phyloP scores from a whole-genome alignment of 2,797 vertebrate species.

The Channallabes apus region DNA sequence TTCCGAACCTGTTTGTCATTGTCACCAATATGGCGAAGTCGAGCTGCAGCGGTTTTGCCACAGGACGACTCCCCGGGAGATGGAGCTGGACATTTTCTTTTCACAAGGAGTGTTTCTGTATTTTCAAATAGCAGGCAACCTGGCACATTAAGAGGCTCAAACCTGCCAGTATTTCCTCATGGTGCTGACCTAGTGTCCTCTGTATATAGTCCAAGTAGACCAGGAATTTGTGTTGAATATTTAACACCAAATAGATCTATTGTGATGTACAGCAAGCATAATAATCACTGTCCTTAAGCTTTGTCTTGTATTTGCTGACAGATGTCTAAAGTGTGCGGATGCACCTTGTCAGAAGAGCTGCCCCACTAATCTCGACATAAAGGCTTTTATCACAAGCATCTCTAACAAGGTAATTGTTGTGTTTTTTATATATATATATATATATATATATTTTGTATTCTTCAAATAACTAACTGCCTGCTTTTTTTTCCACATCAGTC shows the following conservation, averaged over 20 bases:
- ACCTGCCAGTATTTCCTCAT: conserved; percentile 1
- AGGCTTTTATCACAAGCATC: conserved; percentile 93
- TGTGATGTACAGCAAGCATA: conserved; percentile 58
- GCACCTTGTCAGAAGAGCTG: conserved; percentile 98
- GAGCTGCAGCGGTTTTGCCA: conserved; percentile 52
- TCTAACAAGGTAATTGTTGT: conserved; percentile 85
- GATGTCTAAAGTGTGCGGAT: conserved; percentile 93
- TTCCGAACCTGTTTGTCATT: conserved; percentile 69
- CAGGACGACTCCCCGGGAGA: conserved; percentile 48
- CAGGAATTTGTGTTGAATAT: conserved; percentile 61
- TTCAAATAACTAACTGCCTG: neutral
- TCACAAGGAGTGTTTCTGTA: neutral
- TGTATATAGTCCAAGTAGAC: neutral
- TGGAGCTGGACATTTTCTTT: conserved; percentile 37
- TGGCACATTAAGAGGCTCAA: neutral
- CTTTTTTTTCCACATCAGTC: neutral
- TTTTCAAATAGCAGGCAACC: conserved; percentile 6
- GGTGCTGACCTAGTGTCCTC: conserved; percentile 14
- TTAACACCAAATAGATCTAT: conserved; percentile 29
- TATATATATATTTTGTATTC: neutral
- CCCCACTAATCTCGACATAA: conserved; percentile 92
- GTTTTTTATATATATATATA: neutral
- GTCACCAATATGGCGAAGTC: conserved; percentile 64
- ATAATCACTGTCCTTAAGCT: conserved; percentile 58
- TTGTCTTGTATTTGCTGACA: conserved; percentile 58